These are phyloP conservation scores for Eptesicus fuscus DNA, from an alignment of 2,113 vertebrate genomes.

Conservation along the genomic window DNA sequence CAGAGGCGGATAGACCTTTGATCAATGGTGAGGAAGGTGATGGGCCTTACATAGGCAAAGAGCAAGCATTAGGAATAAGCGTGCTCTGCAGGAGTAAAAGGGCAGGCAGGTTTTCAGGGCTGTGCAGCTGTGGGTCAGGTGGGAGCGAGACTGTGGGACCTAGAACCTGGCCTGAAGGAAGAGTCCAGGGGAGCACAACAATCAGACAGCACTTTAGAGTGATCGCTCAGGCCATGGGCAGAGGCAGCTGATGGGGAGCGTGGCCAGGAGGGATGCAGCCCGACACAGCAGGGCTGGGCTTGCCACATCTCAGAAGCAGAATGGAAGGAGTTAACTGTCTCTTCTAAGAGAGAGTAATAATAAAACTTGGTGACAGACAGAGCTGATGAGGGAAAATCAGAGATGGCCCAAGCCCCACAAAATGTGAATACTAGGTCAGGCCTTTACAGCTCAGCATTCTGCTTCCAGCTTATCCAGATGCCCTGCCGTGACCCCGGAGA, in stretches of 20 bases:
- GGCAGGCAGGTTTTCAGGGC: no score
- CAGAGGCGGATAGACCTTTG: neutral
- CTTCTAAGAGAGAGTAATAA: neutral
- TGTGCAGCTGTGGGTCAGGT: no score
- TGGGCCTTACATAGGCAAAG: neutral
- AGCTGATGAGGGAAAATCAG: neutral
- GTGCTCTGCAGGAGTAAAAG: no score
- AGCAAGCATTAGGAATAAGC: neutral
- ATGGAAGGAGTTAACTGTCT: neutral
- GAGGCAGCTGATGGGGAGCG: neutral
- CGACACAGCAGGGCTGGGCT: accelerated
- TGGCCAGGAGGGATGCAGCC: neutral
- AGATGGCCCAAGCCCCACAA: neutral
- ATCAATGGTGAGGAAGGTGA: neutral
- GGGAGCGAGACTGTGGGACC: neutral
- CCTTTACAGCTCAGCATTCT: neutral
- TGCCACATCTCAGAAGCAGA: neutral
- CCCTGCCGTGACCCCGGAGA: accelerated
- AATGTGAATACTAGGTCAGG: neutral
- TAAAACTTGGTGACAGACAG: neutral
- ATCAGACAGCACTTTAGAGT: neutral
- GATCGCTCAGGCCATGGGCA: neutral
- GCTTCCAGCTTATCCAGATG: neutral
- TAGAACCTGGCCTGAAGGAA: neutral
- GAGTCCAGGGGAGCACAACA: neutral